phyloP scores from a whole-genome alignment of 2,797 vertebrate genomes.

The Anguilla marmorata region DNA sequence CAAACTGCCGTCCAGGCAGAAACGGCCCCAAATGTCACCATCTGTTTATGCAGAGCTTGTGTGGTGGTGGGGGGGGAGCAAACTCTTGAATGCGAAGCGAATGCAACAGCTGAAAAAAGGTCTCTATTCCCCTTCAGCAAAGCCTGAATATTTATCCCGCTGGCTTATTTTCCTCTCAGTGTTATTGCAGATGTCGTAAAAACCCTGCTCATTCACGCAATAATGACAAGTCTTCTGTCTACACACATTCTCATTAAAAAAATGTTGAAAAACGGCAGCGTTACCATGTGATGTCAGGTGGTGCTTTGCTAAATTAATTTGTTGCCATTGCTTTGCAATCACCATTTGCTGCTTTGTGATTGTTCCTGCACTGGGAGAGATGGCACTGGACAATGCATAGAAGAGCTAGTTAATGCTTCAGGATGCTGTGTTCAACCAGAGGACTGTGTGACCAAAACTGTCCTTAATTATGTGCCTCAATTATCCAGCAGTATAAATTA shows the following conservation, averaged over 20 bases:
- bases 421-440: not conserved
- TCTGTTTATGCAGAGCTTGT: constrained; percentile 49
- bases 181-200: constrained; percentile 32
- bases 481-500: not conserved
- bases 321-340: not conserved
- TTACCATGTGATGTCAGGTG: not conserved
- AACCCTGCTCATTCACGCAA: constrained; percentile 36
- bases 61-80: constrained; percentile 34
- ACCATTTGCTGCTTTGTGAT: not conserved
- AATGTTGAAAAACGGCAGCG: not conserved
- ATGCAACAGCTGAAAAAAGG: constrained; percentile 52
- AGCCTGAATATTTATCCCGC: constrained; percentile 51
- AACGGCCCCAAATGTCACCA: constrained; percentile 58
- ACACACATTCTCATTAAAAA: not conserved
- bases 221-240: constrained; percentile 35
- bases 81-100: constrained; percentile 43
- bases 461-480: not conserved
- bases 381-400: not conserved
- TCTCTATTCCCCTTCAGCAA: constrained; percentile 50
- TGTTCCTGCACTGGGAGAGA: not conserved
- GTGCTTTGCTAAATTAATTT: not conserved
- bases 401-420: not conserved
- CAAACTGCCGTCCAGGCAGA: constrained; percentile 40
- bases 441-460: not conserved
- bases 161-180: constrained; percentile 25